phyloP scores from a whole-genome alignment of 2,888 invertebrate species.

The Embidobia sp. region DNA sequence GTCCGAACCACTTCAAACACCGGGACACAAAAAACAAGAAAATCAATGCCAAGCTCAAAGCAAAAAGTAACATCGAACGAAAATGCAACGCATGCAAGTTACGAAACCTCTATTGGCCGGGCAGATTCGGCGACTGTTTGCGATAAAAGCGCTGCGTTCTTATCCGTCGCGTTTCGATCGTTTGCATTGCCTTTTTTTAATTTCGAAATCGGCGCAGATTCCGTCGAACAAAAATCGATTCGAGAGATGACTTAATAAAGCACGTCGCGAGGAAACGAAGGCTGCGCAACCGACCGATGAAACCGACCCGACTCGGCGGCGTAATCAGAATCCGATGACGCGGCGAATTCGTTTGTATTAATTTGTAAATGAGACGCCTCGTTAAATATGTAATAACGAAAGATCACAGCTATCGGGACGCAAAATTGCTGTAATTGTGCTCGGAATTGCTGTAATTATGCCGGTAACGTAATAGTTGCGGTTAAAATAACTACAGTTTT shows the following conservation, averaged over 20 bases:
- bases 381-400: conserved; percentile 34
- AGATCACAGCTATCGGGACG: conserved; percentile 26
- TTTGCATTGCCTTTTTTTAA: no score
- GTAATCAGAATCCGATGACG: neutral
- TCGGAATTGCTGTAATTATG: conserved; percentile 27
- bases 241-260: no score
- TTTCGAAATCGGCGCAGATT: no score
- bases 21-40: conserved; percentile 37
- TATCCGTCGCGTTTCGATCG: neutral
- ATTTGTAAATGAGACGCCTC: conserved; percentile 16
- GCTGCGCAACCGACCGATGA: no score
- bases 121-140: neutral
- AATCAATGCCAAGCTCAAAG: conserved; percentile 31
- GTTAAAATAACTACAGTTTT: conserved; percentile 33
- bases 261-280: no score
- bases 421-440: conserved; percentile 24
- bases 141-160: no score
- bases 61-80: conserved; percentile 25
- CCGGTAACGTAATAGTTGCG: conserved; percentile 25
- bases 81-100: conserved; percentile 16
- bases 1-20: conserved; percentile 28
- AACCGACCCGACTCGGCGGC: neutral
- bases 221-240: no score
- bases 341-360: conserved; percentile 4
- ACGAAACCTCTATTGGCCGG: neutral